phyloP scores from a whole-genome alignment of 2,888 invertebrate genomes.

The Cepaea hortensis region DNA sequence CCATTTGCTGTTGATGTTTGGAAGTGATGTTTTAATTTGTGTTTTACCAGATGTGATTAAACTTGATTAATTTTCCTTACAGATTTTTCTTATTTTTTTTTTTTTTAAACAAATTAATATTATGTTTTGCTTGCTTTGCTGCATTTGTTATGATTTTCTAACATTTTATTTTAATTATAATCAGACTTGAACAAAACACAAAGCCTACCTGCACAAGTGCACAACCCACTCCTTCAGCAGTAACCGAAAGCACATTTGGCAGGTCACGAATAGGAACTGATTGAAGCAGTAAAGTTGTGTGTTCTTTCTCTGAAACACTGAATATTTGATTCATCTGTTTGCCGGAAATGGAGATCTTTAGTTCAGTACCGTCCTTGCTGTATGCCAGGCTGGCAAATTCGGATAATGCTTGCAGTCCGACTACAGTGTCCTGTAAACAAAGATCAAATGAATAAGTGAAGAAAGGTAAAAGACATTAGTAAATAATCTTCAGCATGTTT shows the following conservation, averaged over 20 bases:
- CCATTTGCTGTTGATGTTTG: too few relatives aligned
- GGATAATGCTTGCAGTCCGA: slow-evolving; percentile 75
- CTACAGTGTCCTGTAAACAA: slow-evolving; percentile 74
- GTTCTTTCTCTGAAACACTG: slow-evolving; percentile 42
- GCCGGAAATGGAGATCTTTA: slow-evolving; percentile 49
- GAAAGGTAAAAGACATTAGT: too few relatives aligned
- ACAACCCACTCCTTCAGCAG: slow-evolving; percentile 65
- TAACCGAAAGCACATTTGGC: slow-evolving; percentile 56
- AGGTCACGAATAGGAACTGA: slow-evolving; percentile 42
- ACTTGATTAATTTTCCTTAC: too few relatives aligned
- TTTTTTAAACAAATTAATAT: too few relatives aligned
- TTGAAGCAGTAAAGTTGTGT: slow-evolving; percentile 62
- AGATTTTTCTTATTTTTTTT: too few relatives aligned
- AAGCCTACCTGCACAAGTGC: slow-evolving; percentile 69
- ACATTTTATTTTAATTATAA: too few relatives aligned
- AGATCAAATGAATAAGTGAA: not conserved
- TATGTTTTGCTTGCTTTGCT: too few relatives aligned
- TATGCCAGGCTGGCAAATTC: slow-evolving; percentile 64
- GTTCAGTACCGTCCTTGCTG: slow-evolving; percentile 53
- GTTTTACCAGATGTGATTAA: too few relatives aligned
- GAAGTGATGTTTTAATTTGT: too few relatives aligned
- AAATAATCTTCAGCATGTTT: too few relatives aligned
- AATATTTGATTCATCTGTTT: slow-evolving; percentile 44
- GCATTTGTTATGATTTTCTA: too few relatives aligned
- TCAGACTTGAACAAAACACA: not conserved